Evolutionary conservation across 2,797 vertebrate species (phyloP).

Genomic region (Pipistrellus nathusii): DNA sequence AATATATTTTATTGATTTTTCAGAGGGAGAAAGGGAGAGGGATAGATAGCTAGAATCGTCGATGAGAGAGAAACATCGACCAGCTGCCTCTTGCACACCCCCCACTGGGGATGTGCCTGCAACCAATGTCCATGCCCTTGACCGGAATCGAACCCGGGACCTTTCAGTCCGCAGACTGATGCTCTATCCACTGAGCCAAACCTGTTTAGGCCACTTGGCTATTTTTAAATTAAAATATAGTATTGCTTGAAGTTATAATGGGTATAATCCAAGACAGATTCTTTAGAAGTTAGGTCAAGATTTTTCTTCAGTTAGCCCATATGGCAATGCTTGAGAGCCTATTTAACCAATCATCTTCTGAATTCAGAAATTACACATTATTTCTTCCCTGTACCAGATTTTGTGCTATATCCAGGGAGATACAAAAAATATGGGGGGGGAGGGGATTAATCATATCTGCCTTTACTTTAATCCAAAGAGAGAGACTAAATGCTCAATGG

Average conservation of each 20-base stretch:
- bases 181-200: too few relatives aligned
- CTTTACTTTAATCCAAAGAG: constrained; percentile 7
- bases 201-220: too few relatives aligned
- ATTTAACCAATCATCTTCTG: background rate
- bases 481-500: background rate
- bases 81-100: too few relatives aligned
- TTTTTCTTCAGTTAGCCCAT: background rate
- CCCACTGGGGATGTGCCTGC: too few relatives aligned
- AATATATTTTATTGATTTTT: too few relatives aligned
- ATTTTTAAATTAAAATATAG: constrained; percentile 1
- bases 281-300: constrained; percentile 42
- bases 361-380: background rate
- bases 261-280: constrained; percentile 5
- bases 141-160: too few relatives aligned
- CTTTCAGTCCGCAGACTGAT: too few relatives aligned
- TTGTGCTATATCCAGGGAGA: background rate
- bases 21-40: too few relatives aligned
- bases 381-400: background rate
- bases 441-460: background rate
- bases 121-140: too few relatives aligned
- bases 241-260: background rate
- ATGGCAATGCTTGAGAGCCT: background rate
- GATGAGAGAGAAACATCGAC: too few relatives aligned
- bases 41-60: too few relatives aligned
- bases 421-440: background rate